phyloP scores from a whole-genome alignment of 2,888 invertebrate genomes.

The Aelia acuminata region DNA sequence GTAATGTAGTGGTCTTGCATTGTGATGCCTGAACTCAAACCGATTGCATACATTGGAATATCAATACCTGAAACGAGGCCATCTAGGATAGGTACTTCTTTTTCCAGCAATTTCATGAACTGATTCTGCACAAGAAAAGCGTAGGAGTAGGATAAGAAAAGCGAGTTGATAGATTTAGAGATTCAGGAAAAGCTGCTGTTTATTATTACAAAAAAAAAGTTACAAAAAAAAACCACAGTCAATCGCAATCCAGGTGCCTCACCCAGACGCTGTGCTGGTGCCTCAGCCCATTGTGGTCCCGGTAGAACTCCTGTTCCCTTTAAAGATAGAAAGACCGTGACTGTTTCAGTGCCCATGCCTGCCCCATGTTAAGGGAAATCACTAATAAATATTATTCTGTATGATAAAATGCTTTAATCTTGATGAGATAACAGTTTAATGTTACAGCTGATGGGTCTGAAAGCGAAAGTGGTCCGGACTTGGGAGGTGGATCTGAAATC shows the following conservation, averaged over 20 bases:
- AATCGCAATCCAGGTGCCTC: conserved; percentile 58
- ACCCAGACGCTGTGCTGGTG: conserved; percentile 64
- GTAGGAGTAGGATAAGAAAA: not conserved
- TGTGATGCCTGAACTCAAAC: conserved; percentile 61
- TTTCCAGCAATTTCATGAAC: not conserved
- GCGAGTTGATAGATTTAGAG: too few relatives aligned
- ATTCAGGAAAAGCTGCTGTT: too few relatives aligned
- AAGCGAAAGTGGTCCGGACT: not conserved
- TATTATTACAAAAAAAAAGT: too few relatives aligned
- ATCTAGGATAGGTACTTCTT: not conserved
- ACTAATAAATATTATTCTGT: too few relatives aligned
- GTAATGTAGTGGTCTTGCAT: conserved; percentile 62
- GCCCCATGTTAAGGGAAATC: not conserved
- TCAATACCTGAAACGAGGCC: not conserved
- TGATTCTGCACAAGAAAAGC: not conserved
- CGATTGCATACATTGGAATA: not conserved
- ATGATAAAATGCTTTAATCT: too few relatives aligned
- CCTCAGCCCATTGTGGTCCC: conserved; percentile 67
- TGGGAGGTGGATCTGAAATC: not conserved
- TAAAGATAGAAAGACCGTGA: conserved; percentile 68
- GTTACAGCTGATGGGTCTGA: not conserved
- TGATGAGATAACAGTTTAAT: not conserved
- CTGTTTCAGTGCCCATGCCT: conserved; percentile 68
- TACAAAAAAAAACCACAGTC: too few relatives aligned
- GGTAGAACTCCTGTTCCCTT: conserved; percentile 67